Evolutionary conservation across 2,113 vertebrate genomes (phyloP), one percentile per base, ranked within the genome.

Genomic region (Polyodon spathula): DNA sequence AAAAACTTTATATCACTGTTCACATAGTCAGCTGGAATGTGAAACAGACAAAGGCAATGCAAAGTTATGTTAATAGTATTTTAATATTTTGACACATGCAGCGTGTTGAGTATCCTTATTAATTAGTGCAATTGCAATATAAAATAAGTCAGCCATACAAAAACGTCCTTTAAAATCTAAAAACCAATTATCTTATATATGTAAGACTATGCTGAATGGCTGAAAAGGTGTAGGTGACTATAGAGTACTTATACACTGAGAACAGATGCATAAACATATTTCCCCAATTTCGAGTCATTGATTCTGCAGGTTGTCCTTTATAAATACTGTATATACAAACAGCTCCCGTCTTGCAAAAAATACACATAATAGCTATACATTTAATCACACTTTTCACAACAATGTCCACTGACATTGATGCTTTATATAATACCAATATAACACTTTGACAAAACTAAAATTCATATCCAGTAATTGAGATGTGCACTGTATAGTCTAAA

Each of bases 321-420:
- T 62, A 69, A 59, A 67, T 62, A 44, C 12, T 44, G 12, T 44
- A 71, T 74, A 71, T 87, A 91, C 84, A 91, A 78, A 84, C 75
- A 79, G 73, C 78, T 82, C 79, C 67, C 83, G 84, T 84, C 86
- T 89, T 86, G 78, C 81, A 69, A 77, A 88, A 89, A 68, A 90
- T 83, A 88, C 81, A 81, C 80, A 81, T 63, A 65, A 73, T 62
- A 89, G 73, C 83, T 89, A 86, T 84, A 90, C 83, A 89, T 75
- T 82, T 78, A 84, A 77, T 86, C 82, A 88, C 84, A 82, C 80
- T 71, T 82, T 86, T 79, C 76, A 86, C 76, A 77, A 80, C 87
- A 84, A 88, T 83, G 86, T 85, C 87, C 83, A 86, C 81, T n/a
- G 86, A 93, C 84, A 89, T 76, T 85, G 88, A 81, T 82, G 86